Percentiles rank a stretch among this genome's conserved stretches.
phyloP scores from a whole-genome alignment of 2,797 vertebrate genomes.

The Rhinogobio ventralis region DNA sequence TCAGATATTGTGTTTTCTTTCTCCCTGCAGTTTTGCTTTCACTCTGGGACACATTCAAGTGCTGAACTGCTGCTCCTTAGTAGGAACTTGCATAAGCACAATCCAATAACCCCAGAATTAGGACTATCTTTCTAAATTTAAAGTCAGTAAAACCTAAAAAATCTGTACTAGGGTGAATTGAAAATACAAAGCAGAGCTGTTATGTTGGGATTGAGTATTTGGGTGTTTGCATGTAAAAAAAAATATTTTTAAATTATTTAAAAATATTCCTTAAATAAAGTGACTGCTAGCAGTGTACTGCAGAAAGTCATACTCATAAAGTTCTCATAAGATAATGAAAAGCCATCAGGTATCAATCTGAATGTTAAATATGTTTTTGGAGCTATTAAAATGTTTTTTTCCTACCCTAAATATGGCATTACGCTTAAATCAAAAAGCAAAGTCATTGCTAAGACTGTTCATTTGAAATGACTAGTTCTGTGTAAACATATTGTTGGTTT shows the following conservation, averaged over 20 bases:
- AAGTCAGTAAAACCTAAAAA: not conserved
- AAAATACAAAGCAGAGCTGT: not conserved
- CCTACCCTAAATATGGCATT: not conserved
- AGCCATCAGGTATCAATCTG: not conserved
- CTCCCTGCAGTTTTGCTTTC: slow-evolving; percentile 39
- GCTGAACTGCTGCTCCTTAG: slow-evolving; percentile 21
- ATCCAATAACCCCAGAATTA: slow-evolving; percentile 18
- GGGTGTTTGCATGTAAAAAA: not conserved
- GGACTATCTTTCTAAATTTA: not conserved
- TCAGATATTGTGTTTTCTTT: slow-evolving; percentile 53
- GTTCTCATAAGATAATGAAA: not conserved
- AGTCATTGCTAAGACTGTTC: not conserved
- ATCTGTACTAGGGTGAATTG: not conserved
- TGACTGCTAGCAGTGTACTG: not conserved
- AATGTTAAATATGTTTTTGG: not conserved
- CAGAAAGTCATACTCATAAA: not conserved
- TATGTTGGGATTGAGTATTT: not conserved
- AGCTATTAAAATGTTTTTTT: not conserved
- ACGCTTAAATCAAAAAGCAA: not conserved
- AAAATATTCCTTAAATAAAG: not conserved
- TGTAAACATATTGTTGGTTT: not conserved
- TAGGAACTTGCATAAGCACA: slow-evolving; percentile 18
- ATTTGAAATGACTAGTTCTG: not conserved
- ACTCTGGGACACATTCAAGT: slow-evolving; percentile 26
- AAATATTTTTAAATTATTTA: not conserved